phyloP scores from a whole-genome alignment of 2,888 invertebrate genomes.

The Aphrophora alni region DNA sequence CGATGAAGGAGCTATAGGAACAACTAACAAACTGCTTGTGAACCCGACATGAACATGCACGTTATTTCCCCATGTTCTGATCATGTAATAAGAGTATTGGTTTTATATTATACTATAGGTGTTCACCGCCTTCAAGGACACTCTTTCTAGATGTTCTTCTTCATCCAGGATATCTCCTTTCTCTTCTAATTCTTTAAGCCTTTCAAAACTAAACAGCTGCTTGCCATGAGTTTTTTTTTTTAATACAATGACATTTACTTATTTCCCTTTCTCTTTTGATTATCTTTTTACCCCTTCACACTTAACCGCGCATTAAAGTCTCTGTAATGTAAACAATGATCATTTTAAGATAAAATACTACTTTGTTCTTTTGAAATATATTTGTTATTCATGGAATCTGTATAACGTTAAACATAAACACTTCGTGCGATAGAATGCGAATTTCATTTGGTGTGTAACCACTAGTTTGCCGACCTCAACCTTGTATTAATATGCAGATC shows the following conservation, averaged over 20 bases:
- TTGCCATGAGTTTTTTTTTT: background rate
- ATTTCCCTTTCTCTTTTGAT: background rate
- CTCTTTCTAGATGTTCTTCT: background rate
- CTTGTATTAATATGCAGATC: too few species aligned
- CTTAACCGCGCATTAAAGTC: background rate
- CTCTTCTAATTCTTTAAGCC: background rate
- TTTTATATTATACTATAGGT: background rate
- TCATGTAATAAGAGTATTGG: background rate
- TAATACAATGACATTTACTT: background rate
- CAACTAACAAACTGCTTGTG: background rate
- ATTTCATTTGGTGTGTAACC: too few species aligned
- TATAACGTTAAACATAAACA: too few species aligned
- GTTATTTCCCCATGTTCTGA: background rate
- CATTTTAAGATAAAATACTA: too few species aligned
- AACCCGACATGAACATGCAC: background rate
- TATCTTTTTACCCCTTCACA: background rate
- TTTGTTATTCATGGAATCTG: too few species aligned
- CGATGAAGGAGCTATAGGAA: background rate
- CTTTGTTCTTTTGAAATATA: too few species aligned
- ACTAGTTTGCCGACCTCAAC: too few species aligned
- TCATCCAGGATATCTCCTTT: background rate
- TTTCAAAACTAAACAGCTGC: background rate
- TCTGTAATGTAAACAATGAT: background rate
- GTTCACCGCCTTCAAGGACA: background rate
- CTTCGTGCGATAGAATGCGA: too few species aligned